Evolutionary conservation across 1,140 invertebrate species (phyloP).

Genomic region (Condylostylus longicornis): DNA sequence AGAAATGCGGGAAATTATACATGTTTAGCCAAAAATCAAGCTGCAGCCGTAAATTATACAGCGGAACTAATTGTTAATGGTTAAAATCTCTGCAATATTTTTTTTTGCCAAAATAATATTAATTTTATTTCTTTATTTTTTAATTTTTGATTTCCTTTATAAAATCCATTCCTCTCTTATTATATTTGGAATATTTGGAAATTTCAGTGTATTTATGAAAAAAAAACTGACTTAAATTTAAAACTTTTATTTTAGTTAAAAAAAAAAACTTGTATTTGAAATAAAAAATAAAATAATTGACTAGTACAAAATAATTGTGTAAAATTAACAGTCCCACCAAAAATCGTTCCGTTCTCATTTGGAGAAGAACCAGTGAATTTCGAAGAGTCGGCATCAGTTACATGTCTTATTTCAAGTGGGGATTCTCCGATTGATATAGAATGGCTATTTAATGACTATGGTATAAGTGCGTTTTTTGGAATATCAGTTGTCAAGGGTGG

Average conservation of each 20-base stretch:
- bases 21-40: constrained; percentile 44
- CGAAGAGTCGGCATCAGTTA: constrained; percentile 50
- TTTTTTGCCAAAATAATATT: no score
- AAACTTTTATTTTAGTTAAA: no score
- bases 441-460: constrained; percentile 49
- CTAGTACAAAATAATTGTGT: no score
- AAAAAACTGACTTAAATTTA: no score
- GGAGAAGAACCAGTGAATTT: constrained; percentile 50
- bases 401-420: constrained; percentile 57
- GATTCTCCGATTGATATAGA: constrained; percentile 54
- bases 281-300: no score
- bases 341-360: constrained; percentile 48
- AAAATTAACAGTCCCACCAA: constrained; percentile 47
- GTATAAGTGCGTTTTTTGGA: constrained; percentile 17
- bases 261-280: no score
- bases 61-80: constrained; percentile 52
- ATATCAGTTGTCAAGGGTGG: constrained; percentile 25
- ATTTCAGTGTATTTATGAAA: no score
- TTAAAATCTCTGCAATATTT: no score
- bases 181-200: no score
- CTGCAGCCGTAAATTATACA: constrained; percentile 47
- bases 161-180: no score
- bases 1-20: constrained; percentile 42
- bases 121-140: no score
- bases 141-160: not conserved